Conservation (phyloP, 2,888 invertebrate species). For the Notocelia uddmanniana region DNA sequence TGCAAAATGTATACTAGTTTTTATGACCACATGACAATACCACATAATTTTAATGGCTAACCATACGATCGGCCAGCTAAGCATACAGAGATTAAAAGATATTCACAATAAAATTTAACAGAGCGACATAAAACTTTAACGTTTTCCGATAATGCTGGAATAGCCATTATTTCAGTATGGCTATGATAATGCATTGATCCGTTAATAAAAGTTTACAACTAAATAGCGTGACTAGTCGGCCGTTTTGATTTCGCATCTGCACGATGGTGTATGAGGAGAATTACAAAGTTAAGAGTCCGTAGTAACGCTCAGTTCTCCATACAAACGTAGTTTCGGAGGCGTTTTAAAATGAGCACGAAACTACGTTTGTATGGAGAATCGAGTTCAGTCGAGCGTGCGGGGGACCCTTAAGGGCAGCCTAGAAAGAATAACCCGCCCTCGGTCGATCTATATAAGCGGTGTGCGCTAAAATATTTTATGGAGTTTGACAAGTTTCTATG, state of each 20-base stretch:
- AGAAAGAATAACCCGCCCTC: too few species aligned
- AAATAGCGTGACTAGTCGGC: slow-evolving; percentile 29
- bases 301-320: too few species aligned
- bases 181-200: slow-evolving; percentile 29
- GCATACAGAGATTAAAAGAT: slow-evolving; percentile 62
- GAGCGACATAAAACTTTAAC: slow-evolving; percentile 65
- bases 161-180: slow-evolving; percentile 29
- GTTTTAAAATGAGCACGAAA: too few species aligned
- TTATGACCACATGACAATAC: slow-evolving; percentile 4
- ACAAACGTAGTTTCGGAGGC: too few species aligned
- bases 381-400: too few species aligned
- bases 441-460: too few species aligned
- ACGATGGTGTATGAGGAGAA: neutral
- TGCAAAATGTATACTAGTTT: neutral
- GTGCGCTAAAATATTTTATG: too few species aligned
- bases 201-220: slow-evolving; percentile 39
- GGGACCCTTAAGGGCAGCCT: too few species aligned
- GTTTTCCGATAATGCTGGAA: slow-evolving; percentile 64
- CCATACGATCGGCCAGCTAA: slow-evolving; percentile 30
- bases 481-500: too few species aligned
- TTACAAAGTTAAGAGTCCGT: neutral
- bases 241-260: slow-evolving; percentile 15
- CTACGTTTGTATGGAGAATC: too few species aligned
- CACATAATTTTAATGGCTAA: slow-evolving; percentile 34
- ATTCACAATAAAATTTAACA: slow-evolving; percentile 68